Evolutionary conservation across 2,888 invertebrate species (phyloP), one percentile per base, ranked within the genome.

Genomic region (Allacma fusca): DNA sequence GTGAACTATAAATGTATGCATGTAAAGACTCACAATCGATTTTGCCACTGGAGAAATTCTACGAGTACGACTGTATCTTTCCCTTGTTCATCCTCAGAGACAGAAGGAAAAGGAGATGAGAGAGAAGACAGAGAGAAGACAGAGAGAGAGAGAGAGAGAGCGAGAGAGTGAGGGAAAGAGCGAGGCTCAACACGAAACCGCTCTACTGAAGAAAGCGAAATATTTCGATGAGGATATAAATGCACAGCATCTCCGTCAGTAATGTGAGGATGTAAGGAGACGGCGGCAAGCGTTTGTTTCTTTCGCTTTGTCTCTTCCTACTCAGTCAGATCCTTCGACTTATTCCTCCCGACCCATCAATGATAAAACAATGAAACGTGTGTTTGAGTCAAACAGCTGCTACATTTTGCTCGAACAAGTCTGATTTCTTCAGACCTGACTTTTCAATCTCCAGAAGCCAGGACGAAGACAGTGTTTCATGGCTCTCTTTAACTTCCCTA

Each of bases 211-310:
- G 50, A 50, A 50, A n/a, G 19, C 16, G 50, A 50, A 50, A 50
- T 50, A 50, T 50, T 50, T 50, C 19, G n/a, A 50, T 50, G 50
- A 13, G n/a, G 50, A 50, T 13, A 13, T 50, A n/a, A n/a, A n/a
- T n/a, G n/a, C n/a, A 50, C 50, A 50, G 50, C 50, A 34, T 34
- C 34, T 7, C 4, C n/a, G n/a, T 9, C 50, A 5, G 16, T 50
- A 50, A 50, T 50, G 65, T 28, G 65, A 65, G 65, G 65, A 50
- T 50, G 28, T 28, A 28, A 65, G 65, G 65, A 50, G 50, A 50
- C n/a, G 50, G 16, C 50, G 50, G 50, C 50, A 50, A 50, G 7
- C 19, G 50, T 50, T 50, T 50, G 50, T 50, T 50, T 50, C 50
- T 50, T 50, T 50, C n/a, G 19, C 50, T 13, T 16, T 50, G 50